phyloP scores from a whole-genome alignment of 2,888 invertebrate genomes.

The Archaeoteleia sp. region DNA sequence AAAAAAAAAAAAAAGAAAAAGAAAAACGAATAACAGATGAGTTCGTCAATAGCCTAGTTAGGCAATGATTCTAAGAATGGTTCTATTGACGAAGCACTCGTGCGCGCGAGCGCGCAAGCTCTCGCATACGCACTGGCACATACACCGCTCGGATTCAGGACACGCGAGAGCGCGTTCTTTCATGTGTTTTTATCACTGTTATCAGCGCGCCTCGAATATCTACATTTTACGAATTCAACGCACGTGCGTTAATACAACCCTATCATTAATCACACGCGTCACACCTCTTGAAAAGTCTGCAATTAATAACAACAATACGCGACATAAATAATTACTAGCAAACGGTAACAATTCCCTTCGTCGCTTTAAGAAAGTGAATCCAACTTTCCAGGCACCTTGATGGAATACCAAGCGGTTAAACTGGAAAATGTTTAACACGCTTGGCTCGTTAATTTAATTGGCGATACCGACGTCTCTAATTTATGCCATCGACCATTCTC shows the following conservation, averaged over 20 bases:
- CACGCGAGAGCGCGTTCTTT: slow-evolving; percentile 48
- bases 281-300: too few relatives aligned
- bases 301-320: too few relatives aligned
- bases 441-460: slow-evolving; percentile 34
- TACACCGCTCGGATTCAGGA: slow-evolving; percentile 29
- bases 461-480: slow-evolving; percentile 28
- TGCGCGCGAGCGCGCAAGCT: slow-evolving; percentile 25
- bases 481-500: slow-evolving; percentile 32
- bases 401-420: slow-evolving; percentile 16
- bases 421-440: slow-evolving; percentile 17
- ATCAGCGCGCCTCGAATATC: too few relatives aligned
- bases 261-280: too few relatives aligned
- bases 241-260: too few relatives aligned
- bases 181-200: slow-evolving; percentile 34
- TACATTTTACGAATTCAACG: slow-evolving; percentile 37
- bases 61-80: slow-evolving; percentile 40
- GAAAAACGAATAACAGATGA: slow-evolving; percentile 39
- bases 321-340: too few relatives aligned
- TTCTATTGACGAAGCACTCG: slow-evolving; percentile 41
- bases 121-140: slow-evolving; percentile 7
- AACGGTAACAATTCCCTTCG: too few relatives aligned
- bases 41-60: slow-evolving; percentile 41
- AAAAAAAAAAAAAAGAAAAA: too few relatives aligned
- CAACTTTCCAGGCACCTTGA: not conserved
- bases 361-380: slow-evolving; percentile 6